phyloP scores from a whole-genome alignment of 2,113 vertebrate species.

The Notothenia coriiceps region DNA sequence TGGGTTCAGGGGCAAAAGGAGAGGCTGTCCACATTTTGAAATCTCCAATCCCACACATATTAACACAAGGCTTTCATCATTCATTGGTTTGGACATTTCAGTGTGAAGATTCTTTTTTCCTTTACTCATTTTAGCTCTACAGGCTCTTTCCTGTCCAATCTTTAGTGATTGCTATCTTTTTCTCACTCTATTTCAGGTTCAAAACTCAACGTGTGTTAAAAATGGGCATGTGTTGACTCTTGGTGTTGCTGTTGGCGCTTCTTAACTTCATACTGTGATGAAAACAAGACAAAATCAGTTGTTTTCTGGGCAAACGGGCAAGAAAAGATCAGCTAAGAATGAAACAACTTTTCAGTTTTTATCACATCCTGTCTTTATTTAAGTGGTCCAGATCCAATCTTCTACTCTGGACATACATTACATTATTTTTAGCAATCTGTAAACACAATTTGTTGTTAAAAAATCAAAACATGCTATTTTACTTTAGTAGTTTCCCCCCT shows the following conservation, averaged over 20 bases:
- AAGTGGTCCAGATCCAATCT: background rate
- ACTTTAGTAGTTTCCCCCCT: background rate
- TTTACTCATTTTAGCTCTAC: background rate
- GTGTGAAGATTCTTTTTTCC: background rate
- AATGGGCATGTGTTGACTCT: background rate
- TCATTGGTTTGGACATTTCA: background rate
- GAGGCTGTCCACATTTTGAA: background rate
- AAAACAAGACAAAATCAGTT: background rate
- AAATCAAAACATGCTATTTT: background rate
- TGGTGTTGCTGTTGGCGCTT: background rate
- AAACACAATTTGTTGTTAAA: background rate
- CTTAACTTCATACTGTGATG: background rate
- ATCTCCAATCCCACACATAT: background rate
- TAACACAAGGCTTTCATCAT: background rate
- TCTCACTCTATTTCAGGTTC: background rate
- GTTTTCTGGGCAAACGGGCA: background rate
- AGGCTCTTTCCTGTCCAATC: background rate
- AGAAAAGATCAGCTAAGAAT: background rate
- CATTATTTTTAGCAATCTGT: background rate
- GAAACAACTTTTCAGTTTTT: background rate
- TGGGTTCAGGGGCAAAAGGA: background rate
- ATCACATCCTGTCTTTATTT: background rate
- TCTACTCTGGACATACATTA: background rate
- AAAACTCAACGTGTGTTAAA: background rate
- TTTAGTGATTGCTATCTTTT: background rate